These are phyloP conservation scores for Paracentrotus lividus DNA, from an alignment of 53 echinoderm and acorn worm species.

Conservation along the genomic window DNA sequence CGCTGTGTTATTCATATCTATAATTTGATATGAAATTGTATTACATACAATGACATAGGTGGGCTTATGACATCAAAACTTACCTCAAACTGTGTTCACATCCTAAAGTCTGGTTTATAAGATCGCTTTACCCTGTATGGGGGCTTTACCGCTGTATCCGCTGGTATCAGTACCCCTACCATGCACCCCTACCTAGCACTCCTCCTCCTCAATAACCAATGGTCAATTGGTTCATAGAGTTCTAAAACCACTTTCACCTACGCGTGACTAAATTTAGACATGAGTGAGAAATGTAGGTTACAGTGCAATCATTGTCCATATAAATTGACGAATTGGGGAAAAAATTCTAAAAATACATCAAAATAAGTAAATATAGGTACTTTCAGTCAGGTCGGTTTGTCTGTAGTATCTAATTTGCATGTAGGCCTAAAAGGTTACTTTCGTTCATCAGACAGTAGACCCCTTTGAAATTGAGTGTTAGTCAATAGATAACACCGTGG, in stretches of 20 bases:
- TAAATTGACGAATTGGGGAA: background rate
- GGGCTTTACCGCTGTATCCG: conserved; percentile 17
- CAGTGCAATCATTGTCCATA: conserved; percentile 39
- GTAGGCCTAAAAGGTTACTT: background rate
- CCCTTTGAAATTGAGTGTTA: background rate
- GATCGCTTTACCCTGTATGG: conserved; percentile 50
- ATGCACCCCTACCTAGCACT: conserved; percentile 20
- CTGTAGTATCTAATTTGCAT: background rate
- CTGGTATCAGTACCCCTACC: background rate
- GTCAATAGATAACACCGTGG: too few species aligned
- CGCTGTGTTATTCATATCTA: too few species aligned
- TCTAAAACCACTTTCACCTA: conserved; percentile 36
- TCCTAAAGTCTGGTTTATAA: conserved; percentile 31
- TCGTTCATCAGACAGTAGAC: conserved; percentile 22
- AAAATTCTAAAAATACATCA: conserved; percentile 30
- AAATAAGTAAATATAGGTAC: background rate
- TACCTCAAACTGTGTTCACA: conserved; percentile 20
- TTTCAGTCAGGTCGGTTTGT: conserved; percentile 16
- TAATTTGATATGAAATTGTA: too few species aligned
- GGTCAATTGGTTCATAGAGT: conserved; percentile 51
- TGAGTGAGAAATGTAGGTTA: conserved; percentile 43
- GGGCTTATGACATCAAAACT: background rate
- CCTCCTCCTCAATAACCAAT: conserved; percentile 4
- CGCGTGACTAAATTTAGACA: conserved; percentile 41
- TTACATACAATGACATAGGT: too few species aligned